These are phyloP conservation scores for Galerucella calmariensis DNA, from an alignment of 2,888 invertebrate species.

Conservation along the genomic window DNA sequence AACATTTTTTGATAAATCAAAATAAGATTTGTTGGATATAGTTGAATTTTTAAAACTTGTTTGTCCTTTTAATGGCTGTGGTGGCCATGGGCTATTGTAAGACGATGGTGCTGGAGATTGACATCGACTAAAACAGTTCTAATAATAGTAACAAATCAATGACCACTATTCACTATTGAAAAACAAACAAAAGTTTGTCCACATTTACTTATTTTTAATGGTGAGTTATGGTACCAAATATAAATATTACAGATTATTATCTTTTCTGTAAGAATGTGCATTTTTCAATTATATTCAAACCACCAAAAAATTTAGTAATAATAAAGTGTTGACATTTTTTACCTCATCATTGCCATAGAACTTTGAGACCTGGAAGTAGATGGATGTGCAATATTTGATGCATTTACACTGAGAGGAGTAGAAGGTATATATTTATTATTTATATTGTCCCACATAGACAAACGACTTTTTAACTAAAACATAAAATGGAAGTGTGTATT, in stretches of 20 bases:
- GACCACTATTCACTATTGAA: neutral
- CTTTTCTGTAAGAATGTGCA: too few species aligned
- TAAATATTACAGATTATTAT: too few species aligned
- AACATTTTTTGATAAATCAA: slow-evolving; percentile 56
- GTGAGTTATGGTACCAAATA: too few species aligned
- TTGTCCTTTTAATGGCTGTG: slow-evolving; percentile 54
- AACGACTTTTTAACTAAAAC: slow-evolving; percentile 57
- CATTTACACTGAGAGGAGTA: slow-evolving; percentile 55
- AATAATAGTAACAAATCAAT: neutral
- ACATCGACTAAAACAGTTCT: slow-evolving; percentile 63
- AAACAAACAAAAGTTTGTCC: too few species aligned
- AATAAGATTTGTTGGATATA: slow-evolving; percentile 62
- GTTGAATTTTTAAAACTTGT: slow-evolving; percentile 48
- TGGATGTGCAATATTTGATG: slow-evolving; percentile 49
- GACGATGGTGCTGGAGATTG: slow-evolving; percentile 64
- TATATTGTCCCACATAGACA: slow-evolving; percentile 59
- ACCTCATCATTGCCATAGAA: slow-evolving; percentile 68
- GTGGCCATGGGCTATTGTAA: slow-evolving; percentile 56
- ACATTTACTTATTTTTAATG: too few species aligned
- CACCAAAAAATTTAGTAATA: neutral
- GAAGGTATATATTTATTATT: slow-evolving; percentile 50
- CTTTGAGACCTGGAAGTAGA: slow-evolving; percentile 66
- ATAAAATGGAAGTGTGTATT: slow-evolving; percentile 9
- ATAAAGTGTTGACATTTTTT: slow-evolving; percentile 32
- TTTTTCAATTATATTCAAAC: too few species aligned